Percentiles rank a stretch among this genome's conserved stretches.
These are phyloP conservation scores for Nezara viridula DNA, from an alignment of 2,888 invertebrate species.

Conservation along the genomic window DNA sequence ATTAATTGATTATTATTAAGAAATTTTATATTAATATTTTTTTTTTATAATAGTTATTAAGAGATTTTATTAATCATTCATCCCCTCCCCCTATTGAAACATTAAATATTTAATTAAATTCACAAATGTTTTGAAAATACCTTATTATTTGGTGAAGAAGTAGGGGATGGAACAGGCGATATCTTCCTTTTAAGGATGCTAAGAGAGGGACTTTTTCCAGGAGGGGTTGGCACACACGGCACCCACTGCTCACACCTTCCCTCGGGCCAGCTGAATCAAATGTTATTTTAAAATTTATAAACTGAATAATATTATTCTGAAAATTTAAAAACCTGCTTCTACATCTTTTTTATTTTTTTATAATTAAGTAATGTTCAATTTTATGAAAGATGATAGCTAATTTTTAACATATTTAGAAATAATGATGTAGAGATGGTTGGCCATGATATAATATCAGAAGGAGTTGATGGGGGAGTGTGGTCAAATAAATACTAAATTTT, in stretches of 20 bases:
- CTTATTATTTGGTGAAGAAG: slow-evolving; percentile 37
- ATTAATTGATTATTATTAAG: too few relatives aligned
- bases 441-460: too few relatives aligned
- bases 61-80: not conserved
- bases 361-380: too few relatives aligned
- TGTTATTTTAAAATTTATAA: not conserved
- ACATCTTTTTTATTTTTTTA: too few relatives aligned
- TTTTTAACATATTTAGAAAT: too few relatives aligned
- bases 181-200: slow-evolving; percentile 39
- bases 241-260: slow-evolving; percentile 58
- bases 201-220: slow-evolving; percentile 47
- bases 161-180: slow-evolving; percentile 25
- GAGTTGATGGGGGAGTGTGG: too few relatives aligned
- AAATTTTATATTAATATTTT: too few relatives aligned
- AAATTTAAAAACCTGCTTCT: too few relatives aligned
- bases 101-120: not conserved
- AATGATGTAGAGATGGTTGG: too few relatives aligned
- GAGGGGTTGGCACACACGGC: slow-evolving; percentile 58
- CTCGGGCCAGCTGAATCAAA: slow-evolving; percentile 59
- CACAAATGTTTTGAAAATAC: not conserved
- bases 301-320: not conserved
- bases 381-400: too few relatives aligned
- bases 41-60: too few relatives aligned
- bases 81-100: not conserved
- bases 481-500: too few relatives aligned